These are phyloP conservation scores for Mormyrus lacerda DNA, from an alignment of 2,113 vertebrate genomes.

Conservation along the genomic window DNA sequence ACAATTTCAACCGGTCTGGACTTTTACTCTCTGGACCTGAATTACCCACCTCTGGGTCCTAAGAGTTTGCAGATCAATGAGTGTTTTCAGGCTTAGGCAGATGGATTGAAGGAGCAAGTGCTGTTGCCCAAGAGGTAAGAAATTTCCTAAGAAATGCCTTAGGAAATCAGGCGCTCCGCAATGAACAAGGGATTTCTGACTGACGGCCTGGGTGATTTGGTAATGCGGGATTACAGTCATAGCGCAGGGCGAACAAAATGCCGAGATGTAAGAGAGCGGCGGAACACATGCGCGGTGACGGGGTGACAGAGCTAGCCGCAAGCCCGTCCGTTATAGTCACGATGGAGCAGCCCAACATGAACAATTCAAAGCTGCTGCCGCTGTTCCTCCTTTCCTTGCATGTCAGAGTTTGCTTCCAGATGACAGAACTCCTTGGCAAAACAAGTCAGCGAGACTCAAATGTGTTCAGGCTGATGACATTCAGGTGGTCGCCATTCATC, in stretches of 20 bases:
- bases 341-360: neutral
- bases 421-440: neutral
- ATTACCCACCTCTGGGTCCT: neutral
- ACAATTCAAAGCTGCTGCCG: neutral
- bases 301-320: neutral
- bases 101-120: neutral
- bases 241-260: neutral
- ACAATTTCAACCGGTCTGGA: too few species aligned
- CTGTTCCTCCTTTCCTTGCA: neutral
- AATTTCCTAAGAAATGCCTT: neutral
- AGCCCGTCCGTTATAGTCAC: neutral
- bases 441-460: neutral
- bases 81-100: neutral
- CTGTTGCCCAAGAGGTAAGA: neutral
- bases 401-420: neutral
- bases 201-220: neutral
- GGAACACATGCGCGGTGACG: neutral
- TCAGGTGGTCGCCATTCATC: neutral
- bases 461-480: neutral
- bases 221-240: neutral
- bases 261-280: neutral
- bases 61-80: neutral
- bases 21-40: too few species aligned
- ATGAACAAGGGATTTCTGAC: neutral
- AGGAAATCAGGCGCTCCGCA: neutral